phyloP scores from a whole-genome alignment of 2,888 invertebrate species.

The Emmelina monodactyla region DNA sequence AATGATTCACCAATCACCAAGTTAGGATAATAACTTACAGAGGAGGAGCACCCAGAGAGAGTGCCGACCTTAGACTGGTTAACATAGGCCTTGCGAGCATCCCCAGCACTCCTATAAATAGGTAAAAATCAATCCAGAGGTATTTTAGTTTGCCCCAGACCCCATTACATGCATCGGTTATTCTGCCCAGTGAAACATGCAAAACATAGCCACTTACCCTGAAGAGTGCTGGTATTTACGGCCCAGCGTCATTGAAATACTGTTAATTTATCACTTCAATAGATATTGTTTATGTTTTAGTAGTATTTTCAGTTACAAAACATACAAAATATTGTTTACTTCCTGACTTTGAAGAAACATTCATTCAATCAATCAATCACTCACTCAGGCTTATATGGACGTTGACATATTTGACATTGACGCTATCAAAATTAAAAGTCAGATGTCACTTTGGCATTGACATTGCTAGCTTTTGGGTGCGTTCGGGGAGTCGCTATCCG shows the following conservation, averaged over 20 bases:
- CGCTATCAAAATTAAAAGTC: no score
- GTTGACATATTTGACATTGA: neutral
- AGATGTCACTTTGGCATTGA: no score
- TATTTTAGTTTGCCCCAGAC: slow-evolving; percentile 32
- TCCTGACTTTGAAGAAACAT: neutral
- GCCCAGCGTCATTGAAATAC: slow-evolving; percentile 54
- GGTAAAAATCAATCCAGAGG: slow-evolving; percentile 54
- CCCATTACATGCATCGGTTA: slow-evolving; percentile 47
- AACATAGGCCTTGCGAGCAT: slow-evolving; percentile 57
- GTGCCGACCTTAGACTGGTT: slow-evolving; percentile 71
- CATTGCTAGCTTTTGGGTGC: no score
- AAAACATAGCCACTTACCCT: slow-evolving; percentile 53
- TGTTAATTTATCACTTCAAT: slow-evolving; percentile 11
- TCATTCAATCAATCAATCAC: neutral
- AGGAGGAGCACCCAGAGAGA: slow-evolving; percentile 74
- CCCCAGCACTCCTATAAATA: slow-evolving; percentile 66
- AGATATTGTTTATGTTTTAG: slow-evolving; percentile 17
- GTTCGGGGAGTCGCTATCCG: no score
- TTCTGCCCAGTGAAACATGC: slow-evolving; percentile 29
- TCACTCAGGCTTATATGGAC: neutral
- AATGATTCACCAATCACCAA: slow-evolving; percentile 10
- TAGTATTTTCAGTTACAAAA: slow-evolving; percentile 23
- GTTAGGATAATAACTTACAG: slow-evolving; percentile 56
- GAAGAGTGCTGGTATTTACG: slow-evolving; percentile 61
- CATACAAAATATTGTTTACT: slow-evolving; percentile 10